These are phyloP conservation scores for Synanthedon formicaeformis DNA, from an alignment of 2,888 invertebrate species.

Conservation along the genomic window DNA sequence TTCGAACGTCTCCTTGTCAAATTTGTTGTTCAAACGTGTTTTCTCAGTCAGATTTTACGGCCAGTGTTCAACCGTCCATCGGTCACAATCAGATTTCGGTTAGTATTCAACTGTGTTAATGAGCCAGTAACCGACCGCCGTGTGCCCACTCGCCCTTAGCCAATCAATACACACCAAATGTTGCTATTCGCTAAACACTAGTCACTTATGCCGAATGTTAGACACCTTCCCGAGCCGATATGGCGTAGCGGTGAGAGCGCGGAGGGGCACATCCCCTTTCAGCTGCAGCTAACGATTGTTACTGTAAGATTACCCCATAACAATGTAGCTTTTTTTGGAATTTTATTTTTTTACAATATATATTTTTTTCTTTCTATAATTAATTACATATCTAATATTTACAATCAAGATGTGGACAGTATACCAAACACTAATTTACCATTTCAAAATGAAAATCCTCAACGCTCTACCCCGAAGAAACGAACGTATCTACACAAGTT, in stretches of 20 bases:
- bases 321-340: constrained; percentile 68
- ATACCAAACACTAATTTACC: constrained; percentile 60
- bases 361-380: constrained; percentile 67
- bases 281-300: constrained; percentile 53
- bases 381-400: constrained; percentile 68
- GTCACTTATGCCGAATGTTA: constrained; percentile 54
- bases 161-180: constrained; percentile 45
- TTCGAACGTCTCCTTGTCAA: too few species aligned
- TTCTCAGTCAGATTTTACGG: too few species aligned
- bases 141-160: constrained; percentile 15
- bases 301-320: constrained; percentile 42
- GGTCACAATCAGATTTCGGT: too few species aligned
- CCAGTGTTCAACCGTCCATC: too few species aligned
- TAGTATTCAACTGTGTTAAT: too few species aligned
- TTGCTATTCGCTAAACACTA: constrained; percentile 37
- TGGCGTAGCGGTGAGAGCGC: constrained; percentile 35
- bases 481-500: constrained; percentile 67
- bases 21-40: too few species aligned
- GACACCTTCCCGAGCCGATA: constrained; percentile 56
- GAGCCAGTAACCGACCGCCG: constrained; percentile 3
- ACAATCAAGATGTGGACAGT: constrained; percentile 69
- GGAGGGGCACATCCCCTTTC: constrained; percentile 17
- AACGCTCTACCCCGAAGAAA: constrained; percentile 58
- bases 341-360: constrained; percentile 70
- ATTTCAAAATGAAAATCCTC: constrained; percentile 50